phyloP scores from a whole-genome alignment of 2,797 vertebrate species.

The Leuciscus waleckii region DNA sequence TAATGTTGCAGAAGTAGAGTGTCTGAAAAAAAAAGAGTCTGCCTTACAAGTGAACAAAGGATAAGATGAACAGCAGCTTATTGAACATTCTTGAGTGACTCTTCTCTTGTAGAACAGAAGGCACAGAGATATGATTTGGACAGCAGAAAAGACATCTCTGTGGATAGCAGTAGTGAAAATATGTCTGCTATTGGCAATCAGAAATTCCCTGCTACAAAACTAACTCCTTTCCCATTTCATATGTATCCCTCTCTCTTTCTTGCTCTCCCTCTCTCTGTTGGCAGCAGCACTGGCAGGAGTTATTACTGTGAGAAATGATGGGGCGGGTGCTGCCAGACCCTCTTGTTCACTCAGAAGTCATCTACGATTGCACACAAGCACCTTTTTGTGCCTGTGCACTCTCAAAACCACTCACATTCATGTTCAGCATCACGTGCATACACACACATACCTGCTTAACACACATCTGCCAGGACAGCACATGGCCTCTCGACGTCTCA shows the following conservation, averaged over 20 bases:
- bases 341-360: conserved; percentile 44
- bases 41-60: background rate
- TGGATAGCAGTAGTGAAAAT: background rate
- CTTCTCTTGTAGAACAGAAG: background rate
- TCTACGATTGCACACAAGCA: conserved; percentile 58
- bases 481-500: background rate
- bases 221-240: background rate
- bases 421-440: background rate
- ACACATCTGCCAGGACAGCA: conserved; percentile 24
- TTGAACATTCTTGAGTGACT: background rate
- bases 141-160: conserved; percentile 8
- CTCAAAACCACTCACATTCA: conserved; percentile 33
- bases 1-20: background rate
- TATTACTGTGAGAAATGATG: conserved; percentile 57
- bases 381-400: conserved; percentile 38
- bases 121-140: conserved; percentile 4
- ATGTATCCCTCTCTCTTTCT: background rate
- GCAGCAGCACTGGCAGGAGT: conserved; percentile 52
- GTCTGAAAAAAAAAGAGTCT: background rate
- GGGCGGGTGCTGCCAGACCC: conserved; percentile 49
- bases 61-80: conserved; percentile 2
- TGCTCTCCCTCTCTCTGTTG: conserved; percentile 36
- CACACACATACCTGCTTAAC: conserved; percentile 30
- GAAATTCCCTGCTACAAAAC: background rate
- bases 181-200: background rate